Evolutionary conservation across 2,113 vertebrate genomes (phyloP).

Genomic region (Oriolus oriolus): DNA sequence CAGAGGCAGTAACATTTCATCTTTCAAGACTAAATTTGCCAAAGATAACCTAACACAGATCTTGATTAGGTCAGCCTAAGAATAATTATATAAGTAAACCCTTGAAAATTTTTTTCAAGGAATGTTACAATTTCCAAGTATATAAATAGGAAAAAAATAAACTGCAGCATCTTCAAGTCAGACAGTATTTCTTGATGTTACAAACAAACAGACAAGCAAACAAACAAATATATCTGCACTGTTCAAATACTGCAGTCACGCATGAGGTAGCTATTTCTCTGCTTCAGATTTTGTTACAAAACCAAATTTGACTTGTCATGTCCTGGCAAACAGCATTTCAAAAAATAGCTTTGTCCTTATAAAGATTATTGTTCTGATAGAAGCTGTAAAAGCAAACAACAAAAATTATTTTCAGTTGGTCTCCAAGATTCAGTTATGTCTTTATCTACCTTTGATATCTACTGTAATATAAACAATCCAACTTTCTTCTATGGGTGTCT

Average conservation of each 20-base stretch:
- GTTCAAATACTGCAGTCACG: not conserved
- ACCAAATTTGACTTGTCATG: not conserved
- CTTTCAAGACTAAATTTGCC: not conserved
- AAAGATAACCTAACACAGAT: not conserved
- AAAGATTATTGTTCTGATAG: not conserved
- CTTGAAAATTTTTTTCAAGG: not conserved
- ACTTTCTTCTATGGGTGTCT: not conserved
- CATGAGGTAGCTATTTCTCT: not conserved
- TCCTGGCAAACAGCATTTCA: not conserved
- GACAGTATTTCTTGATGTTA: not conserved
- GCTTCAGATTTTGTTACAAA: not conserved
- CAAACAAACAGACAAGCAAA: not conserved
- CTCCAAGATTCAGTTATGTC: not conserved
- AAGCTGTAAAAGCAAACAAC: not conserved
- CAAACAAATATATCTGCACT: not conserved
- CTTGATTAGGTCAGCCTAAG: not conserved
- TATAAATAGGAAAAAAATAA: not conserved
- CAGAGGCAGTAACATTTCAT: not conserved
- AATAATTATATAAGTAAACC: not conserved
- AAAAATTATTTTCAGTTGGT: not conserved
- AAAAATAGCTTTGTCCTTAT: not conserved
- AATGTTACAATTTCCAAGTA: not conserved
- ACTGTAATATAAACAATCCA: not conserved
- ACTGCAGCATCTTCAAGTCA: not conserved
- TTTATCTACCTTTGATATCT: not conserved